Base-by-base conservation (phyloP, 2,113 vertebrate species). In the Gallinago media region DNA sequence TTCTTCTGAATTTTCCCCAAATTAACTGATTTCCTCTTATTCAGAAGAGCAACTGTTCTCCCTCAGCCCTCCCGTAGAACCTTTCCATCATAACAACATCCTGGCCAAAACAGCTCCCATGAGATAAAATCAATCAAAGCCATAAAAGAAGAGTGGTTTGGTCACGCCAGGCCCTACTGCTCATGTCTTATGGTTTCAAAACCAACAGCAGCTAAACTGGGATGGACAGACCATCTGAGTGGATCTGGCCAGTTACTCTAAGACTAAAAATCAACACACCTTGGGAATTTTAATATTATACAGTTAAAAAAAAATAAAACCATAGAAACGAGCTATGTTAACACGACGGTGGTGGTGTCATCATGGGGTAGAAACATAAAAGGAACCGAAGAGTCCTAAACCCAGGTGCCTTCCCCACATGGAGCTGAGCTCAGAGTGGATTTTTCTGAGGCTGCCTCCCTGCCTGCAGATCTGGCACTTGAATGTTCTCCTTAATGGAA, bases 111-210 rank as follows among this genome's bases (percentile, higher is more conserved):
- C 27, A 95, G 79, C 78, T 83, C 92, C 83, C 83, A 26, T 1
- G 47, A 90, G 93, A 84, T 38, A 62, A 76, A 90, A 94, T 72
- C 72, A 80, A 89, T 96, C 79, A 63, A 83, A 67, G 72, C 75
- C 61, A 65, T 74, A 92, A 93, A 95, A 91, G 54, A 84, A 32
- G 72, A 76, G 65, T 62, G 71, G 7, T 94, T 95, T 88, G 94
- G 71, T 96, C 63, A 61, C 27, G 52, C 19, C 59, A 74, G 56
- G 32, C 58, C 34, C 44, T 70, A 31, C 29, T 74, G 63, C 32
- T 86, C 42, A 3, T 11, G 29, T 26, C 54, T 92, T 80, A 71
- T 11, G 58, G 58, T 83, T 73, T 85, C 31, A 90, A 85, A 92
- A 62, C n/a, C 1, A 3, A 56, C 31, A 62, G 18, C 21, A 75